Base-by-base conservation (phyloP, 2,113 vertebrate genomes). In the Rhynchomys soricoides region DNA sequence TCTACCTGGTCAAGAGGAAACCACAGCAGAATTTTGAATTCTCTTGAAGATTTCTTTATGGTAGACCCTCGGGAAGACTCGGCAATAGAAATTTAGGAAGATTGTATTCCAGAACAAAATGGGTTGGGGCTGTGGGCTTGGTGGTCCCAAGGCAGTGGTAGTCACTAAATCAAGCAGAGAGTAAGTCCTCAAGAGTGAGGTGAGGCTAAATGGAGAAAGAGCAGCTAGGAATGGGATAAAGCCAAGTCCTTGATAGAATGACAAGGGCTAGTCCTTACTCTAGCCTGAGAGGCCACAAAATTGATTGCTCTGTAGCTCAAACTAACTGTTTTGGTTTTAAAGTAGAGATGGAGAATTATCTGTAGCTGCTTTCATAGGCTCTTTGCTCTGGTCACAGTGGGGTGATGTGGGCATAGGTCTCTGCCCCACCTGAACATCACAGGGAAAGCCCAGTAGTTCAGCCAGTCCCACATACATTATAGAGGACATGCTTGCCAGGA, bases 241-340 rank as follows among this genome's bases (percentile, higher is more conserved):
- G 4, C 1, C 0, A 89, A 21, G 22, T 8, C 40, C 24, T 21
- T 0, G 3, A 8, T n/a, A 26, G 7, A 57, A 45, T 0, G 1
- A 59, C n/a, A 37, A 40, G 26, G 19, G 26, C 29, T 26, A 13
- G 52, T 57, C 68, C 74, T 64, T 48, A 45, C 11, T 74, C 79
- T 37, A 45, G 21, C 55, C 40, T 52, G 48, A 78, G 22, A 13
- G 16, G 24, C 37, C 2, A 6, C 31, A 1, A 91, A 24, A 62
- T 31, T 34, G 3, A 55, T 24, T 94, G 83, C 43, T 43, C 24
- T 9, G 17, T 74, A n/a, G 31, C n/a, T 57, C 79, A 73, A 59
- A 64, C 1, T 64, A 85, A 64, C n/a, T 64, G 62, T 66, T 11
- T 78, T n/a, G 50, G 57, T 40, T 64, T 40, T 40, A 52, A 79